Evolutionary conservation across 2,888 invertebrate genomes (phyloP).

Genomic region (Leucozona laternaria): DNA sequence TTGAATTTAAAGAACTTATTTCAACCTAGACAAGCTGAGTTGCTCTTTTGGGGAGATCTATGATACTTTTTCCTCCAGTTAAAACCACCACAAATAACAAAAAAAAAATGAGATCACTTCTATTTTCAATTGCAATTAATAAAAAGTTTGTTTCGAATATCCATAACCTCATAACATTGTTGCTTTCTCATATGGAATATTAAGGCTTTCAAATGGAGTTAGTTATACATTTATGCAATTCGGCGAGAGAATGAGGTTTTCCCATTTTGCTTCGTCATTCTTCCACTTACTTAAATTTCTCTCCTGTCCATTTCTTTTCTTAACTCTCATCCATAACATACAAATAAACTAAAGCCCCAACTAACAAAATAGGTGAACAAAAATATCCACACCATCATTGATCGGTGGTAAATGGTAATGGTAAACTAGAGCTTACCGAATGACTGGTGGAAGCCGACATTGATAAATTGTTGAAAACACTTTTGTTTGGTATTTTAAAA

Average conservation of each 20-base stretch:
- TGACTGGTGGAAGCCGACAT: not conserved
- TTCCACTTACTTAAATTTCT: not conserved
- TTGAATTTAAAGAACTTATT: no score
- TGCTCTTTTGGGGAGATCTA: no score
- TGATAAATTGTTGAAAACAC: conserved; percentile 3
- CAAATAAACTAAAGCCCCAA: not conserved
- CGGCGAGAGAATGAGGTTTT: not conserved
- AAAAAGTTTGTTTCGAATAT: not conserved
- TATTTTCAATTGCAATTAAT: not conserved
- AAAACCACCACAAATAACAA: no score
- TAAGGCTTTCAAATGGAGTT: no score
- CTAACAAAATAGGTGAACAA: not conserved
- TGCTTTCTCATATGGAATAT: not conserved
- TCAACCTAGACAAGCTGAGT: no score
- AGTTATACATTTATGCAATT: not conserved
- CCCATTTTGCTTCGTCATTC: not conserved
- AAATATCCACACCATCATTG: not conserved
- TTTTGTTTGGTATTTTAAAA: not conserved
- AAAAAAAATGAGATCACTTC: no score
- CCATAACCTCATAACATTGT: not conserved
- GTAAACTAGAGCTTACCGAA: not conserved
- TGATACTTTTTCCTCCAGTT: no score
- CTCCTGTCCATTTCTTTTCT: conserved; percentile 3
- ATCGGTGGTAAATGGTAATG: not conserved
- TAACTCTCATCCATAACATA: not conserved